phyloP scores from a whole-genome alignment of 2,113 vertebrate species.

The Dasyurus viverrinus region DNA sequence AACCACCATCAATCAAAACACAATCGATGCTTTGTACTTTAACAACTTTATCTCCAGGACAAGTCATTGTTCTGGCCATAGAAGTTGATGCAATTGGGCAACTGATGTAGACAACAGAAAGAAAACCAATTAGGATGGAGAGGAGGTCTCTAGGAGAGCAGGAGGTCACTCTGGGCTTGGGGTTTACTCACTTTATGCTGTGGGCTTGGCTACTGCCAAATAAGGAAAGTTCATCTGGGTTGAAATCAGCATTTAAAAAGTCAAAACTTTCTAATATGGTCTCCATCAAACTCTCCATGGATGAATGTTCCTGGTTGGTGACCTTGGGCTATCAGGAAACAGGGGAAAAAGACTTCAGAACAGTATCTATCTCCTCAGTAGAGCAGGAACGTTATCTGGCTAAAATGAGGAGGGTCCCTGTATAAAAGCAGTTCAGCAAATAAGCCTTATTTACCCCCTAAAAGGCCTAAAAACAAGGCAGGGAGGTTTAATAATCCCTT shows the following conservation, averaged over 20 bases:
- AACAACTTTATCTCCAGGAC: background rate
- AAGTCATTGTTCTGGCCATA: background rate
- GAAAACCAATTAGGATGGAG: background rate
- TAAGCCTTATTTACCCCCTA: background rate
- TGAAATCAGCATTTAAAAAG: constrained; percentile 91
- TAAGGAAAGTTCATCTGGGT: constrained; percentile 87
- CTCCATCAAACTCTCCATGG: constrained; percentile 91
- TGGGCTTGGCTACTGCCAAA: constrained; percentile 87
- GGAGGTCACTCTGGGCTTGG: fast-evolving
- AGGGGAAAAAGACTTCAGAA: background rate
- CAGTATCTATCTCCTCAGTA: background rate
- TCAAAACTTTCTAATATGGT: constrained; percentile 95
- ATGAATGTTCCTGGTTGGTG: constrained; percentile 79
- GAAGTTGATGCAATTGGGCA: background rate
- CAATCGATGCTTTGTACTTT: background rate
- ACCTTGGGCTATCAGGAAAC: constrained; percentile 79
- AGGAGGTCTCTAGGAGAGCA: too few species aligned
- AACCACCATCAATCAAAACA: background rate
- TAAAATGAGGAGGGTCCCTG: background rate
- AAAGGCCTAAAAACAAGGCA: background rate
- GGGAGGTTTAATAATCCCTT: background rate
- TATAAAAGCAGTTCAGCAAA: background rate
- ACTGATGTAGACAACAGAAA: background rate
- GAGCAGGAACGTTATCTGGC: background rate
- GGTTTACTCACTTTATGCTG: constrained; percentile 85